A percentile compares a stretch with the other conserved stretches of the same genome.
phyloP scores from a whole-genome alignment of 2,888 invertebrate species.

The Vesta saturnalis region DNA sequence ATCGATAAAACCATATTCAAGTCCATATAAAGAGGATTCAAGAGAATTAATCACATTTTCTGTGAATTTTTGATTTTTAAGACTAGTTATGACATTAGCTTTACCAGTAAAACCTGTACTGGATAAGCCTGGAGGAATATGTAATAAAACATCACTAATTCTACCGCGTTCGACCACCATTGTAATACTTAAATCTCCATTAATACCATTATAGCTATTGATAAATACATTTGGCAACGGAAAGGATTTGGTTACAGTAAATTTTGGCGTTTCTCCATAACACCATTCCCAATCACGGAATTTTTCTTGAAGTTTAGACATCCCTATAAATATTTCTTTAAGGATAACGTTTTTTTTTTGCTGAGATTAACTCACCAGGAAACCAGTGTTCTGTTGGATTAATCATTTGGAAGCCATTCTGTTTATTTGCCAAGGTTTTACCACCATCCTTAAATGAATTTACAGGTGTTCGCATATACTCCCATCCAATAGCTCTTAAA shows the following conservation, averaged over 20 bases:
- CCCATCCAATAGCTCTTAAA: constrained; percentile 83
- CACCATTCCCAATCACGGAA: constrained; percentile 89
- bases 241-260: constrained; percentile 75
- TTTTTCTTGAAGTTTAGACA: constrained; percentile 74
- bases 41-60: constrained; percentile 70
- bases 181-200: constrained; percentile 68
- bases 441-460: constrained; percentile 77
- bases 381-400: constrained; percentile 91
- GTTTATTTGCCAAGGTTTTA: constrained; percentile 74
- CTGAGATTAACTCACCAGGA: constrained; percentile 68
- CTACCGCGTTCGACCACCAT: constrained; percentile 74
- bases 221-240: constrained; percentile 68
- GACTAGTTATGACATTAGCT: constrained; percentile 69
- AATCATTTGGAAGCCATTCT: constrained; percentile 85
- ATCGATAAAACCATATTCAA: constrained; percentile 55
- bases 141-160: constrained; percentile 72
- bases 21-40: constrained; percentile 59
- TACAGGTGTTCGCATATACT: constrained; percentile 80
- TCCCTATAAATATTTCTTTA: constrained; percentile 64
- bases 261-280: constrained; percentile 87
- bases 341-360: neutral
- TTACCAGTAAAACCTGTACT: constrained; percentile 71
- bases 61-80: constrained; percentile 74
- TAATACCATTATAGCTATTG: constrained; percentile 57
- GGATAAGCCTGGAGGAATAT: constrained; percentile 70